These are phyloP conservation scores for Caradrina clavipalpis DNA, from an alignment of 2,888 invertebrate species.

Conservation along the genomic window DNA sequence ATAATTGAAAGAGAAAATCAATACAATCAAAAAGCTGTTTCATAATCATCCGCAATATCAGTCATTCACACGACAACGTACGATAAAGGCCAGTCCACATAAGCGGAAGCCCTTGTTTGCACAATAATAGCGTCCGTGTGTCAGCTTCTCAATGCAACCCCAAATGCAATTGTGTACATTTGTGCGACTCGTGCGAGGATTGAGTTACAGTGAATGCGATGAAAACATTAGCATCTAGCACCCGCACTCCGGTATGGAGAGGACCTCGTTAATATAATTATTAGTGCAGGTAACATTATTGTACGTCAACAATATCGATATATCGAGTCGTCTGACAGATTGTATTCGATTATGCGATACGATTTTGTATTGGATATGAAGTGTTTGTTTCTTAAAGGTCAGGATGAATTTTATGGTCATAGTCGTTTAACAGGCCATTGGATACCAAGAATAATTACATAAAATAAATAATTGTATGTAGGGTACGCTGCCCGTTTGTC, in stretches of 20 bases:
- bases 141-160: conserved; percentile 84
- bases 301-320: conserved; percentile 12
- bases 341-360: not conserved
- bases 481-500: not conserved
- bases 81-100: conserved; percentile 76
- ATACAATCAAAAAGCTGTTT: conserved; percentile 58
- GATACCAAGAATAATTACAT: not conserved
- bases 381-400: not conserved
- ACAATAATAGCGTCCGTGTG: conserved; percentile 83
- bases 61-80: conserved; percentile 66
- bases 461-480: not conserved
- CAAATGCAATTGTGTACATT: conserved; percentile 90
- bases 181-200: conserved; percentile 87
- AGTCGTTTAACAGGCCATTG: not conserved
- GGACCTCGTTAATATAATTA: conserved; percentile 58
- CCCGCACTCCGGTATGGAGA: conserved; percentile 55
- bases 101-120: conserved; percentile 82
- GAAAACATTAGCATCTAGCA: conserved; percentile 85
- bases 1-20: conserved; percentile 53
- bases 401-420: not conserved
- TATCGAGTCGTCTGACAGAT: not conserved
- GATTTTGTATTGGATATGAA: not conserved
- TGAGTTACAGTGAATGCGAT: conserved; percentile 86
- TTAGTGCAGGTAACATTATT: conserved; percentile 51
- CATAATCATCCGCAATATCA: conserved; percentile 59